Base-by-base conservation (phyloP, 2,797 vertebrate species). In the Trematomus bernacchii region DNA sequence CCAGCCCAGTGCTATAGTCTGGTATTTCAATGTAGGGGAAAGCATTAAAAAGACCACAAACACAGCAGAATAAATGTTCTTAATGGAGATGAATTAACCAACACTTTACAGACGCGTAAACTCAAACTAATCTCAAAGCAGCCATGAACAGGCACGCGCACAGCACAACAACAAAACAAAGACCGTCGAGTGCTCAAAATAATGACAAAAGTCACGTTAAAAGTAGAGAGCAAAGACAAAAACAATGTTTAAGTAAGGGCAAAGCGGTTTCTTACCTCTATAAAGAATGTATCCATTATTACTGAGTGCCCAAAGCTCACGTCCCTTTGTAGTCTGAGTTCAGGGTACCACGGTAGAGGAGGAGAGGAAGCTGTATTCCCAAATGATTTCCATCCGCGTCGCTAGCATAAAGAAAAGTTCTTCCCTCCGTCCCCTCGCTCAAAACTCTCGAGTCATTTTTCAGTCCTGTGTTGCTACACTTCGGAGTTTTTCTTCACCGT, bases 271-370 rank as follows among this genome's bases (percentile, higher is more conserved):
- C 84, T 80, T 44, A 93, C 93, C 90, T 93, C 92, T 43, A 42
- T 16, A 71, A 92, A 92, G 85, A 93, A 93, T 15, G 84, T 86
- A 59, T 94, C 92, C 93, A 94, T 94, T 50, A 71, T 53, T 10
- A 51, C 5, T 14, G 55, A 21, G 63, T 1, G 63, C 12, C 71
- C 48, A 77, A 57, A 79, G 63, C 83, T 85, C 78, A 43, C 81
- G 79, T 88, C 83, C 85, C 86, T 92, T 91, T 88, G 85, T 92
- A 87, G 86, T 90, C 85, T 89, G 90, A 87, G 59, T 84, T 90
- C 83, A 89, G 90, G 90, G 88, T 86, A 91, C 89, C 91, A 90
- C 80, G 63, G 88, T 33, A 60, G 82, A 80, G 83, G 86, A 89
- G 86, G 86, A 79, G 86, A 85, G 78, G 71, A 73, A 47, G 74